These are phyloP conservation scores for Eulemur coronatus DNA, from an alignment of 2,797 vertebrate genomes.

Conservation along the genomic window DNA sequence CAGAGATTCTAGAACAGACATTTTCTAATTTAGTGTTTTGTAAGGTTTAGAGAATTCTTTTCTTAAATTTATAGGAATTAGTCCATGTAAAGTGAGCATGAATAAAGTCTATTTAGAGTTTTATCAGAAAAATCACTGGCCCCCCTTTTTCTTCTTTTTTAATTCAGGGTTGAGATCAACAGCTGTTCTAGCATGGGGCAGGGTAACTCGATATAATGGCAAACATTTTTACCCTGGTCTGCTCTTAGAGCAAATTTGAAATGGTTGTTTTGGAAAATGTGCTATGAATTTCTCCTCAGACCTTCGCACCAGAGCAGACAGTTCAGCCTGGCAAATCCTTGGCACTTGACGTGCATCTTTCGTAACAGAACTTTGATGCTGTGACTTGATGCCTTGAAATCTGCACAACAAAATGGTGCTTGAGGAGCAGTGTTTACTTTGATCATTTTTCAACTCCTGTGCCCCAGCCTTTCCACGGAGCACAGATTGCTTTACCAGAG, in stretches of 20 bases:
- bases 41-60: conserved; percentile 43
- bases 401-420: conserved; percentile 80
- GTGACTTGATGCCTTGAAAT: conserved; percentile 80
- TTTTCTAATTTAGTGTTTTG: conserved; percentile 32
- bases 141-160: neutral
- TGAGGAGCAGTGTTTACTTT: conserved; percentile 83
- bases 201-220: conserved; percentile 79
- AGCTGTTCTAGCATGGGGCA: conserved; percentile 81
- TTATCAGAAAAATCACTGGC: conserved; percentile 56
- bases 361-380: conserved; percentile 78
- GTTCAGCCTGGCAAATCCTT: conserved; percentile 79
- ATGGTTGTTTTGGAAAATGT: conserved; percentile 85
- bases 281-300: conserved; percentile 73
- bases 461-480: conserved; percentile 82
- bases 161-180: conserved; percentile 70
- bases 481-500: conserved; percentile 89
- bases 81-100: conserved; percentile 56
- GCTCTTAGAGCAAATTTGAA: conserved; percentile 76
- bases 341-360: conserved; percentile 78
- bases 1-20: neutral
- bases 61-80: conserved; percentile 28
- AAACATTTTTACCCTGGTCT: conserved; percentile 76
- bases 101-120: conserved; percentile 26
- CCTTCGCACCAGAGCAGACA: conserved; percentile 73
- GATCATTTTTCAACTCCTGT: conserved; percentile 86